Evolutionary conservation across 2,888 invertebrate species (phyloP).

Genomic region (Yponomeuta cagnagella): DNA sequence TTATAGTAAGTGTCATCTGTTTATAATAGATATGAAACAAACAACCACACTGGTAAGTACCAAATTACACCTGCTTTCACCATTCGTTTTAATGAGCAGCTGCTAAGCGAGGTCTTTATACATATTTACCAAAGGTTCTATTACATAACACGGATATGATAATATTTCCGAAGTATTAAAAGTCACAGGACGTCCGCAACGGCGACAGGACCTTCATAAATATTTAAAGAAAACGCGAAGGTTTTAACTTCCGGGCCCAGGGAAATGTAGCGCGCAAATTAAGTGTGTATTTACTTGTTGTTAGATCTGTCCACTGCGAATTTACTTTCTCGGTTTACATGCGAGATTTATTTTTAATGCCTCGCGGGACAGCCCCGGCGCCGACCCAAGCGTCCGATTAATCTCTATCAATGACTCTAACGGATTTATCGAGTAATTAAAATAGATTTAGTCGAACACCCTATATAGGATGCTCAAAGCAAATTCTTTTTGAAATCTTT

Average conservation of each 20-base stretch:
- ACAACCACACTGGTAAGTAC: no score
- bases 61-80: no score
- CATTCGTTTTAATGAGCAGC: neutral
- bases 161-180: slow-evolving; percentile 56
- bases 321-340: slow-evolving; percentile 16
- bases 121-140: neutral
- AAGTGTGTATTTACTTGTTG: slow-evolving; percentile 39
- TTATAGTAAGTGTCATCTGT: no score
- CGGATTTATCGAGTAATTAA: slow-evolving; percentile 10
- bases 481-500: neutral
- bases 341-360: slow-evolving; percentile 9
- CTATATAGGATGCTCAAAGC: neutral
- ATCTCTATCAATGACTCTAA: slow-evolving; percentile 10
- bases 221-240: slow-evolving; percentile 57
- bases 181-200: slow-evolving; percentile 43
- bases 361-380: neutral
- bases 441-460: neutral
- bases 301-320: slow-evolving; percentile 29
- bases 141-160: slow-evolving; percentile 39
- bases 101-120: neutral
- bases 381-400: slow-evolving; percentile 9
- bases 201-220: slow-evolving; percentile 49
- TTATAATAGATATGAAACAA: no score
- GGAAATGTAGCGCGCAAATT: slow-evolving; percentile 39
- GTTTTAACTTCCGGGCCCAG: slow-evolving; percentile 50